A percentile compares a stretch with the other conserved stretches of the same genome.
These are phyloP conservation scores for Podarcis siculus DNA, from an alignment of 2,797 vertebrate species.

Conservation along the genomic window DNA sequence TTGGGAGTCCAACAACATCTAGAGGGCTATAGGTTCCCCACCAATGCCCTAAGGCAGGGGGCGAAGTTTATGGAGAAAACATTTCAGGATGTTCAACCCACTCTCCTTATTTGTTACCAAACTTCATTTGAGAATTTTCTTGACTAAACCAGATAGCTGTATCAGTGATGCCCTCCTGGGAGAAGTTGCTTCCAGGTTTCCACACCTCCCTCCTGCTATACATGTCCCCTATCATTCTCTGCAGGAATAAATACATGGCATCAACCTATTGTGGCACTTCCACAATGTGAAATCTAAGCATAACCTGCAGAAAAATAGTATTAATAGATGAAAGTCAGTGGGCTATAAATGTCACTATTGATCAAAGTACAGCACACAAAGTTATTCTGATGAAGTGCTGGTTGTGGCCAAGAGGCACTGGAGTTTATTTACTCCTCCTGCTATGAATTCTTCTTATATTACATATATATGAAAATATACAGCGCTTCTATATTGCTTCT, in stretches of 20 bases:
- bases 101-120: not conserved
- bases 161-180: not conserved
- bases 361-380: not conserved
- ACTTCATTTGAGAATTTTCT: not conserved
- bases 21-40: no score
- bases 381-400: not conserved
- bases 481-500: accelerated
- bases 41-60: no score
- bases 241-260: not conserved
- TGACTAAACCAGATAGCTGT: not conserved
- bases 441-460: not conserved
- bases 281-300: not conserved
- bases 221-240: not conserved
- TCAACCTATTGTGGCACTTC: not conserved
- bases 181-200: not conserved
- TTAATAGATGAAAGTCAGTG: not conserved
- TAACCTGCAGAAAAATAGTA: not conserved
- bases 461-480: not conserved
- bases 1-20: no score
- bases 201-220: not conserved
- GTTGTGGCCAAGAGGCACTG: not conserved
- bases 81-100: not conserved
- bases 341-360: not conserved
- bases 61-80: not conserved
- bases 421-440: not conserved